Base-by-base conservation (phyloP, 2,113 vertebrate genomes). In the Perognathus longimembris region DNA sequence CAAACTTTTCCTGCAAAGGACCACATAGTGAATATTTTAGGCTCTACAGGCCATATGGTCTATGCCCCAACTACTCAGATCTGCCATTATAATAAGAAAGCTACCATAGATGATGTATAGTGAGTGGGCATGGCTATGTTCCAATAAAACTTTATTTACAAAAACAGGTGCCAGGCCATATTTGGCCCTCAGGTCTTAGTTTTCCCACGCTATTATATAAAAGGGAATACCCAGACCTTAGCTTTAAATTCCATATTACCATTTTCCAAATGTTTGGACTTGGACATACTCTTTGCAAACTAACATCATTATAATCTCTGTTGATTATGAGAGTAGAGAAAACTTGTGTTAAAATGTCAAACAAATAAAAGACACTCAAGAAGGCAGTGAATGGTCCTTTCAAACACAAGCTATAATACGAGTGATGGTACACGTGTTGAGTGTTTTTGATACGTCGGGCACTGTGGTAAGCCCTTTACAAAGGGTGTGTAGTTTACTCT, bases 91-190 rank as follows among this genome's bases (percentile, higher is more conserved):
- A 30, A 11, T 63, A 40, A 59, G n/a, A 82, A 71, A 92, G 32
- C 36, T 90, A 69, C 30, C 21, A 21, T 26, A 85, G 77, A 70
- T 36, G 36, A 73, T 21, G 17, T 32, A 9, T 38, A 61, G 86
- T 28, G 36, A 81, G 88, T 12, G 36, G 11, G 10, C 18, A 28
- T 63, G 57, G 30, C 63, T 59, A 9, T 75, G 30, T 9, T 92
- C 45, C 76, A 59, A 79, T 74, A 85, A 70, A 85, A 75, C 73
- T 93, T 94, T 86, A 88, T 87, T 89, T 84, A 88, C 17, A 85
- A 71, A 96, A 92, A 66, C 26, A 90, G 57, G 66, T 26, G 20
- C 61, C 18, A 28, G 9, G 54, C 24, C 67, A 88, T 30, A 90
- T 61, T 50, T 85, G 63, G 18, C 57, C 63, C n/a, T 67, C 32